phyloP scores from a whole-genome alignment of 2,113 vertebrate species.

The Lontra canadensis region DNA sequence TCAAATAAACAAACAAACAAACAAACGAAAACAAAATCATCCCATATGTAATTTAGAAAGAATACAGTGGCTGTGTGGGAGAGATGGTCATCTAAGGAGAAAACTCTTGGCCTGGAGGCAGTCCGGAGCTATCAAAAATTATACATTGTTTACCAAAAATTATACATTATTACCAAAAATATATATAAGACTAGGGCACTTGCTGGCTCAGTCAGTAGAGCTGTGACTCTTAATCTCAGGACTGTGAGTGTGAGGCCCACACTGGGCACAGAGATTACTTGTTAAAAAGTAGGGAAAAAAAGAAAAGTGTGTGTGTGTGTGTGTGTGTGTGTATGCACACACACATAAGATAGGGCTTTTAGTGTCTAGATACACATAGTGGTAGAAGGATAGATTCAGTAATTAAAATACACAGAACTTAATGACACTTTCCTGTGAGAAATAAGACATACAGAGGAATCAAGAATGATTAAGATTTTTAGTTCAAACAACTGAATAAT shows the following conservation, averaged over 20 bases:
- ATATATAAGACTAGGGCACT: background rate
- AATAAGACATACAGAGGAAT: background rate
- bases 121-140: background rate
- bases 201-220: background rate
- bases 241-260: background rate
- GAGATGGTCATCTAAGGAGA: background rate
- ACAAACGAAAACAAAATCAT: background rate
- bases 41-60: background rate
- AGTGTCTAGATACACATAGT: background rate
- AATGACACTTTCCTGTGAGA: background rate
- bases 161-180: background rate
- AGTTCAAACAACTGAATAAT: background rate
- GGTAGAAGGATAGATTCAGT: background rate
- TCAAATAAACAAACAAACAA: background rate
- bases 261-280: background rate
- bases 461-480: background rate
- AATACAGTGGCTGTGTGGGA: background rate
- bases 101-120: background rate
- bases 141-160: background rate
- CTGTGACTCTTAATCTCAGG: background rate
- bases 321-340: too few relatives aligned
- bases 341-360: background rate
- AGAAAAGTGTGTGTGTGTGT: background rate
- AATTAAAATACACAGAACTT: background rate
- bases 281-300: background rate